These are phyloP conservation scores for Hyles lineata DNA, from an alignment of 2,888 invertebrate genomes.

Conservation along the genomic window DNA sequence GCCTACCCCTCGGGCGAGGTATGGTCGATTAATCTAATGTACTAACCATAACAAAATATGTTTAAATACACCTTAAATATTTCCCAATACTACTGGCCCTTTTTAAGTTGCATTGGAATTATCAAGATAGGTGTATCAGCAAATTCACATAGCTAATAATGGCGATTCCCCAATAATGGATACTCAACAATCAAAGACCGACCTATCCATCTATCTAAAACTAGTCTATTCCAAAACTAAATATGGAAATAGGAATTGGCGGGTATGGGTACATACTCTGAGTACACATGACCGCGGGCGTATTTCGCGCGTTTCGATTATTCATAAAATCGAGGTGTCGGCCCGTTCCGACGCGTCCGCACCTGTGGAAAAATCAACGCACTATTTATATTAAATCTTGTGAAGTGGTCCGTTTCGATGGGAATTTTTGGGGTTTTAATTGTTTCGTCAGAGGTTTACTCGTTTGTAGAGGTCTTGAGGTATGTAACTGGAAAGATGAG, in stretches of 20 bases:
- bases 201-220: not conserved
- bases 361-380: not conserved
- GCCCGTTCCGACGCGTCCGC: conserved; percentile 38
- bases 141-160: too few relatives aligned
- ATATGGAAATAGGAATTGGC: conserved; percentile 21
- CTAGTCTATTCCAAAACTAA: conserved; percentile 1
- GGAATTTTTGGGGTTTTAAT: not conserved
- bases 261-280: conserved; percentile 52
- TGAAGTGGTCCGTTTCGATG: not conserved
- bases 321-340: conserved; percentile 66
- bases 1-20: too few relatives aligned
- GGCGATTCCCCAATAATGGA: not conserved
- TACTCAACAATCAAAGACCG: not conserved
- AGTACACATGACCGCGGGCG: conserved; percentile 57
- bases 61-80: too few relatives aligned
- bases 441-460: not conserved
- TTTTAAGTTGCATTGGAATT: too few relatives aligned
- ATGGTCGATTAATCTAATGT: too few relatives aligned
- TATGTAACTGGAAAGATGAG: too few relatives aligned
- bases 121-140: too few relatives aligned
- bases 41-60: too few relatives aligned
- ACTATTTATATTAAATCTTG: conserved; percentile 8
- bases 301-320: conserved; percentile 62
- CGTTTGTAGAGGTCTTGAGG: too few relatives aligned
- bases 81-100: too few relatives aligned